Base-by-base conservation (phyloP, 2,888 invertebrate species). In the Watsonalla binaria region DNA sequence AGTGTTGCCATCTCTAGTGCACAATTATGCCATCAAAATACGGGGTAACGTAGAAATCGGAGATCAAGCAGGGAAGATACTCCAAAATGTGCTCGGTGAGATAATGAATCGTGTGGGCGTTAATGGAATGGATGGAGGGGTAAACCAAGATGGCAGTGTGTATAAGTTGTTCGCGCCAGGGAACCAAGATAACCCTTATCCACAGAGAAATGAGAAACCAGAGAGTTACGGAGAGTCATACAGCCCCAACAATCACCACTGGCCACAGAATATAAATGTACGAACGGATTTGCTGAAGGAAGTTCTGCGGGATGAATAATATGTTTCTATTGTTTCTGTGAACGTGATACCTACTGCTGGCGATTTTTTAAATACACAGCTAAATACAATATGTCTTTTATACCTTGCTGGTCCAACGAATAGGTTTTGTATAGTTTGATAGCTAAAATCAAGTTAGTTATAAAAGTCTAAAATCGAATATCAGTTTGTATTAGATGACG, bases 41-140 rank as follows among this genome's bases (percentile, higher is more conserved):
- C 39, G 56, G 11, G 60, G 62, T 6, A 58, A 55, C 24, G 6
- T 63, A 6, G 59, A 61, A 45, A 45, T 62, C 45, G 64, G 62
- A 0, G 53, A 56, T 8, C 56, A 62, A 33, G 13, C 64, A 7
- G 54, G 61, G 0, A 46, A 34, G 0, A 42, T 63, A 1, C 8
- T 64, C 0, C 50, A 54, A 8, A 47, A 54, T 0, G 15, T 61
- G 5, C 49, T 53, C 14, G 8, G 37, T 8, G 7, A 37, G 8
- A 6, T 37, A 37, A 8, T 37, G 6, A 6, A 37, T 8, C 37
- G 8, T 37, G 1, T 37, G 60, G 54, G n/a, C 34, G 46, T 49
- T 6, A 37, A 6, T 7, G 5, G n/a, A n/a, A n/a, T n/a, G n/a
- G n/a, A 37, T 37, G 37, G 7, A 37, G 37, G 6, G 0, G 37